Evolutionary conservation across 2,113 vertebrate species (phyloP).

Genomic region (Rhinolophus ferrumequinum): DNA sequence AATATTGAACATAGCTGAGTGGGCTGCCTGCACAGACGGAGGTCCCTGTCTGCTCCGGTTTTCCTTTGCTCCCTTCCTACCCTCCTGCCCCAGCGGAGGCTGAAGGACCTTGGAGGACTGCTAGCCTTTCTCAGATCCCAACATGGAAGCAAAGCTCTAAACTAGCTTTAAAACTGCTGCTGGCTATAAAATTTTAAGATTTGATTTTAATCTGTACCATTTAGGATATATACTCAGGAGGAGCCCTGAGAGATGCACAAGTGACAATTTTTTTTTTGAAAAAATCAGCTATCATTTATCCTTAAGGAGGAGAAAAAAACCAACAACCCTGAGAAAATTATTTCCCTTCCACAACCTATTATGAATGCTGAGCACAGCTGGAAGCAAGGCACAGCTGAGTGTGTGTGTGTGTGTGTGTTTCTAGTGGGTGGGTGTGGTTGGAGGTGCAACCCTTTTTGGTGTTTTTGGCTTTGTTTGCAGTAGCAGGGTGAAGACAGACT

Average conservation of each 20-base stretch:
- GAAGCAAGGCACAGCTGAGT: background rate
- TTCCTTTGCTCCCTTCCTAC: background rate
- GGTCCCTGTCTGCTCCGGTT: too few relatives aligned
- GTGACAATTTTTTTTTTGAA: background rate
- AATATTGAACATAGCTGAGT: background rate
- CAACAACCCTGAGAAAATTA: conserved; percentile 34
- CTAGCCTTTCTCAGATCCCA: background rate
- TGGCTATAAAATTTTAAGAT: background rate
- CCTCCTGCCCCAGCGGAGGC: background rate
- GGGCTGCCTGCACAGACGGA: background rate
- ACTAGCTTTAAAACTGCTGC: background rate
- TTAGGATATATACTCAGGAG: background rate
- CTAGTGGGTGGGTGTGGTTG: background rate
- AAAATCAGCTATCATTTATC: conserved; percentile 42
- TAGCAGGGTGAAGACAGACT: background rate
- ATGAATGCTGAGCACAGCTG: background rate
- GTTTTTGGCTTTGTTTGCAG: background rate
- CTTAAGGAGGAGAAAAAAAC: conserved; percentile 10
- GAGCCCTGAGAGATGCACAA: background rate
- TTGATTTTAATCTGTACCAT: conserved; percentile 52
- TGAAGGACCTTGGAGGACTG: background rate
- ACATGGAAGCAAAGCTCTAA: background rate
- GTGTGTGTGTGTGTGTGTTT: background rate
- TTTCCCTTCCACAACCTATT: conserved; percentile 45
- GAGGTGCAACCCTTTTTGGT: background rate